phyloP scores from a whole-genome alignment of 2,888 invertebrate species.

The Pollenia amentaria region DNA sequence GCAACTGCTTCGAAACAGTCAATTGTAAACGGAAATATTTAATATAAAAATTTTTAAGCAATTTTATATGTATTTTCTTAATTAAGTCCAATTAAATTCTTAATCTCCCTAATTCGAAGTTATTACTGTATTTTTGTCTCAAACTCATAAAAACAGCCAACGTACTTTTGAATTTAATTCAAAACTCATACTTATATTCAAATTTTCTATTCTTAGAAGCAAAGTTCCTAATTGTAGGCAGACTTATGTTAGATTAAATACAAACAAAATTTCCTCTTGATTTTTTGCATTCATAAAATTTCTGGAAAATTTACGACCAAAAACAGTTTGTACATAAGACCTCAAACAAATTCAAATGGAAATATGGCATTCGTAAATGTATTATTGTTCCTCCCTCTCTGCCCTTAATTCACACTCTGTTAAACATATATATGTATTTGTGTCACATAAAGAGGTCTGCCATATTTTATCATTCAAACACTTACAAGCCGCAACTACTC shows the following conservation, averaged over 20 bases:
- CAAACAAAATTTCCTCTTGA: background rate
- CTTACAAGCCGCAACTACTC: background rate
- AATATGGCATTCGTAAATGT: background rate
- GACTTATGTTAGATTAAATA: background rate
- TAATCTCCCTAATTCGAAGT: no score
- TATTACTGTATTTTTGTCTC: no score
- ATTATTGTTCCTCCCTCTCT: background rate
- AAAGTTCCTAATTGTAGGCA: background rate
- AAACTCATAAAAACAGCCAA: background rate
- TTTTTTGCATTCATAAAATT: background rate
- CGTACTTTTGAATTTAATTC: background rate
- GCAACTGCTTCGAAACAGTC: no score
- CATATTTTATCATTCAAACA: conserved; percentile 11
- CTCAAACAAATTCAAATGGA: background rate
- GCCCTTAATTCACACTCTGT: background rate
- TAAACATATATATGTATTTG: background rate
- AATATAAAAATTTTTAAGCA: no score
- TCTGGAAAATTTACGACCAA: background rate
- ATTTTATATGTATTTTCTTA: no score
- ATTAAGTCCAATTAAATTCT: no score
- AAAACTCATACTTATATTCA: background rate
- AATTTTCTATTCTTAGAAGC: background rate
- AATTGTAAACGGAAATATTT: no score
- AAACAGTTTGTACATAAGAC: background rate
- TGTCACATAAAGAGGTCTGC: background rate